Percentiles rank a stretch among this genome's conserved stretches.
These are phyloP conservation scores for Bradynema listronoti DNA, from an alignment of 1,140 invertebrate species.

Conservation along the genomic window DNA sequence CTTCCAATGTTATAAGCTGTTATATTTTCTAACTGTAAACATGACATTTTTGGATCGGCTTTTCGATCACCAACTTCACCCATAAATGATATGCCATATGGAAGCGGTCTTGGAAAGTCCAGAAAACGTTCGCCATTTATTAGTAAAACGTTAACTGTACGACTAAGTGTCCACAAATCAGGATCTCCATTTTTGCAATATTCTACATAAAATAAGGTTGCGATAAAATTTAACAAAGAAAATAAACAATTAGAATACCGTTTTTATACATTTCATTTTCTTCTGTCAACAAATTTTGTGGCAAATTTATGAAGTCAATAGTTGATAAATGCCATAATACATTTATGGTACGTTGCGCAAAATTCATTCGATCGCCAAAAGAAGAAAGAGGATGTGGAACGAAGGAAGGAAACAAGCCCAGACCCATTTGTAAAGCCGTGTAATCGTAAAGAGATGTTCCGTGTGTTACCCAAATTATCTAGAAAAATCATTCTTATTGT, in stretches of 20 bases:
- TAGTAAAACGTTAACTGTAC: constrained; percentile 41
- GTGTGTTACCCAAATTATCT: constrained; percentile 56
- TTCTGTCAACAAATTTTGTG: constrained; percentile 50
- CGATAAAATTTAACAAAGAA: constrained; percentile 16
- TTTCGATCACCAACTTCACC: constrained; percentile 42
- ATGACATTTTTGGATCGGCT: not conserved
- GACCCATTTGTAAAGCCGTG: constrained; percentile 44
- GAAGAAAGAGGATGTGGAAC: constrained; percentile 56
- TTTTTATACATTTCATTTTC: constrained; percentile 48
- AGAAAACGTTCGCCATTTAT: constrained; percentile 55
- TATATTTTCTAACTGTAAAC: not conserved
- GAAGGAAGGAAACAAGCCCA: constrained; percentile 50
- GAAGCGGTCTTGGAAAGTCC: constrained; percentile 55
- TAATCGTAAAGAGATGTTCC: constrained; percentile 57
- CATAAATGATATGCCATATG: constrained; percentile 48
- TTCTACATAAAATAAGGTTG: constrained; percentile 15
- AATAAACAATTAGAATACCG: constrained; percentile 4
- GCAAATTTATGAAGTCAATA: constrained; percentile 55
- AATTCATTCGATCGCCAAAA: constrained; percentile 44
- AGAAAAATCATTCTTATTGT: constrained; percentile 23
- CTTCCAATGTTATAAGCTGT: no score
- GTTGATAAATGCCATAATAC: constrained; percentile 52
- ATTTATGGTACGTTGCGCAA: constrained; percentile 41
- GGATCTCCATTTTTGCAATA: not conserved
- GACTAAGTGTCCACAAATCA: constrained; percentile 50